Conservation (phyloP, 2,113 vertebrate species). For the Jaculus jaculus region DNA sequence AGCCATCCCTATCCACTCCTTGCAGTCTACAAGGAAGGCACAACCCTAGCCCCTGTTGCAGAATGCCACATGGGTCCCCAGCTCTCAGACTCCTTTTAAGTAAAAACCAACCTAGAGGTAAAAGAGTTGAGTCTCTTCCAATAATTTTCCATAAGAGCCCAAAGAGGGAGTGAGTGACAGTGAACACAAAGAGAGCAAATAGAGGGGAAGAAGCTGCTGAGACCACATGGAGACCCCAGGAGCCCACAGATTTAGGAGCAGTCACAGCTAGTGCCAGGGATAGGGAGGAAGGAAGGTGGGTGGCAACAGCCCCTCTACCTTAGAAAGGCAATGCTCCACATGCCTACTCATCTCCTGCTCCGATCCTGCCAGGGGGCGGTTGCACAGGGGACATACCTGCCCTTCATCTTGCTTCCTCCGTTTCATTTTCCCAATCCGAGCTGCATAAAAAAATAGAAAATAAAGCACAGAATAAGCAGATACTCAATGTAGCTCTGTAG, state of each 20-base stretch:
- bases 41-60: not conserved
- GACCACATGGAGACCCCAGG: conserved; percentile 36
- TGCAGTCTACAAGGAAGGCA: conserved; percentile 30
- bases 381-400: conserved; percentile 99
- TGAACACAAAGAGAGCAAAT: conserved; percentile 46
- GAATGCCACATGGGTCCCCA: not conserved
- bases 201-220: conserved; percentile 11
- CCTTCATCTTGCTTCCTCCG: conserved; percentile 99
- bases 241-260: conserved; percentile 21
- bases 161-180: conserved; percentile 26
- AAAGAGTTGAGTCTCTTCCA: conserved; percentile 58
- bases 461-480: conserved; percentile 60
- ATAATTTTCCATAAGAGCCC: conserved; percentile 31
- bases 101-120: conserved; percentile 48
- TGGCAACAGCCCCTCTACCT: conserved; percentile 92
- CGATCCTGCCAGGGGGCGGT: conserved; percentile 96
- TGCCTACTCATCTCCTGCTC: conserved; percentile 99
- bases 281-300: conserved; percentile 68
- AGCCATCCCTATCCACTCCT: conserved; percentile 12
- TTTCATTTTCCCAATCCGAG: conserved; percentile 99
- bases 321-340: conserved; percentile 99
- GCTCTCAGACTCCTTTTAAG: conserved; percentile 36
- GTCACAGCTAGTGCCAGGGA: conserved; percentile 28
- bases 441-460: conserved; percentile 86
- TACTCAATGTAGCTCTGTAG: conserved; percentile 11